Percentiles rank a stretch among this genome's conserved stretches.
Evolutionary conservation across 2,113 vertebrate species (phyloP).

Genomic region (Chlamydotis undulata): DNA sequence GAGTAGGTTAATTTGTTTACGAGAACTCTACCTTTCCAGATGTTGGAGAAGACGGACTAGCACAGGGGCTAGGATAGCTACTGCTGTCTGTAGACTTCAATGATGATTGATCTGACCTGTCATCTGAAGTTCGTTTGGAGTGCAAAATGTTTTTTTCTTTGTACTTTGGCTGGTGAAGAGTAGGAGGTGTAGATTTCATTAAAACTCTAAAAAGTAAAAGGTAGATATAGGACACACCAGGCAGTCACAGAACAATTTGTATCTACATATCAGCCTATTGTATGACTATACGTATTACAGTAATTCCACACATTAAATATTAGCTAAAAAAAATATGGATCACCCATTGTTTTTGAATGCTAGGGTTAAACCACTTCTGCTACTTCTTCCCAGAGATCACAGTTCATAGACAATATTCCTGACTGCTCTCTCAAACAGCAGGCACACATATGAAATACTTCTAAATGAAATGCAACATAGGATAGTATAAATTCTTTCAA

Average conservation of each 20-base stretch:
- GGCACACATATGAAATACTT: neutral
- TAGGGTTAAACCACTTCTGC: neutral
- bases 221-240: neutral
- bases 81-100: conserved; percentile 75
- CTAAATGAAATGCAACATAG: neutral
- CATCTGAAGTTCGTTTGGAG: conserved; percentile 70
- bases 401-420: neutral
- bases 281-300: neutral
- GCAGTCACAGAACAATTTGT: neutral
- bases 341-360: neutral
- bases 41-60: conserved; percentile 73
- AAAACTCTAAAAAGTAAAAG: conserved; percentile 57
- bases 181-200: conserved; percentile 61
- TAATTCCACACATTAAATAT: neutral
- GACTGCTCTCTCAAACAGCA: neutral
- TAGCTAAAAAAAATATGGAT: neutral
- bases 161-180: conserved; percentile 64
- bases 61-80: conserved; percentile 75
- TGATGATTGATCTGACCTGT: conserved; percentile 73
- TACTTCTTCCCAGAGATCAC: neutral
- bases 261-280: neutral
- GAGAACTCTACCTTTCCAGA: conserved; percentile 80
- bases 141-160: conserved; percentile 71
- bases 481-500: neutral
- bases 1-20: neutral